phyloP scores from a whole-genome alignment of 2,113 vertebrate species.

The Tylochromis polylepis region DNA sequence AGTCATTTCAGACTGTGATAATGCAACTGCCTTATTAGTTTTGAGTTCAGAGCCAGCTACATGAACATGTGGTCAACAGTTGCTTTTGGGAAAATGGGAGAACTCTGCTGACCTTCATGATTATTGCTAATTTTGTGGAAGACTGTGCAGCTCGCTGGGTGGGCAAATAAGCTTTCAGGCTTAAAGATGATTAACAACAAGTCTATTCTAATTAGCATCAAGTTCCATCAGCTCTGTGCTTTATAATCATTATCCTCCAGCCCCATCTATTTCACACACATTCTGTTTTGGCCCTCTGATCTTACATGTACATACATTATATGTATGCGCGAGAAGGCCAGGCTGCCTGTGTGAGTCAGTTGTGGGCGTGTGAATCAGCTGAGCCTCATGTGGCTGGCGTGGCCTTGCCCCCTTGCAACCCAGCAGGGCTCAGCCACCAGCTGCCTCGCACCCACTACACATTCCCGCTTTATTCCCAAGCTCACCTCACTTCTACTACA shows the following conservation, averaged over 20 bases:
- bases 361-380: conserved; percentile 67
- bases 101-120: conserved; percentile 50
- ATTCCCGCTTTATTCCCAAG: conserved; percentile 72
- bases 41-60: conserved; percentile 7
- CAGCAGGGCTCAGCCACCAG: conserved; percentile 64
- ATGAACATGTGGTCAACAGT: conserved; percentile 49
- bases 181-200: conserved; percentile 52
- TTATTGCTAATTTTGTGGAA: conserved; percentile 42
- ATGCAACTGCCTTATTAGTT: conserved; percentile 37
- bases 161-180: conserved; percentile 26
- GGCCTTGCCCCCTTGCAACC: conserved; percentile 63
- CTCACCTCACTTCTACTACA: conserved; percentile 37
- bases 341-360: not conserved
- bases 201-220: conserved; percentile 44
- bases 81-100: conserved; percentile 36
- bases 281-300: not conserved
- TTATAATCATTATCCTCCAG: conserved; percentile 4
- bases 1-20: conserved; percentile 17
- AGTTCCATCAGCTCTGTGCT: not conserved
- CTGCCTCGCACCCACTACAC: conserved; percentile 68
- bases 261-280: not conserved
- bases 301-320: not conserved
- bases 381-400: conserved; percentile 73
- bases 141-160: conserved; percentile 26
- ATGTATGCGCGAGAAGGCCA: not conserved